Conservation (phyloP, 2,888 invertebrate genomes). For the Meloe dianella region DNA sequence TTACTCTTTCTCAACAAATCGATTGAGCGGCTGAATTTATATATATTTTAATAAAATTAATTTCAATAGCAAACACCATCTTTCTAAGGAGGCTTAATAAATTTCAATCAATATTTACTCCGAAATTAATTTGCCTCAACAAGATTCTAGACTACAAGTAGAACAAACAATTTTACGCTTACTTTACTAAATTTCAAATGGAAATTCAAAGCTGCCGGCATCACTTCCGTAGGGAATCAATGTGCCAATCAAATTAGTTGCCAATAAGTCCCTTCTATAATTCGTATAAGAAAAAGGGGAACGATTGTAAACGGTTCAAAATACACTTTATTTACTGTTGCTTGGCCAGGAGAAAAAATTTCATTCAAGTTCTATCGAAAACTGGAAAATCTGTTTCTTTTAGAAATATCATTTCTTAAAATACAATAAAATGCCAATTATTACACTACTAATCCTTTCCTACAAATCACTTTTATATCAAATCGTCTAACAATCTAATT, state of each 20-base stretch:
- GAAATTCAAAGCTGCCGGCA: slow-evolving; percentile 34
- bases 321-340: background rate
- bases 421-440: too few relatives aligned
- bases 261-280: slow-evolving; percentile 46
- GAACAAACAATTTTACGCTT: slow-evolving; percentile 41
- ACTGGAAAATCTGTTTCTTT: background rate
- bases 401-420: slow-evolving; percentile 40
- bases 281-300: background rate
- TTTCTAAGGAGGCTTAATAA: slow-evolving; percentile 21
- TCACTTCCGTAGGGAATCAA: slow-evolving; percentile 43
- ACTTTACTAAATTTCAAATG: slow-evolving; percentile 39
- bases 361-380: slow-evolving; percentile 15
- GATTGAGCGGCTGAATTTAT: background rate
- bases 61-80: slow-evolving; percentile 1
- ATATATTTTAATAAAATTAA: slow-evolving; percentile 8
- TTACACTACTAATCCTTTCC: too few relatives aligned
- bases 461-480: too few relatives aligned
- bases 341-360: background rate
- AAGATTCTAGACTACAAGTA: slow-evolving; percentile 27
- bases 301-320: background rate
- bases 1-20: background rate
- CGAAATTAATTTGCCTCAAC: slow-evolving; percentile 36
- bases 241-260: slow-evolving; percentile 50
- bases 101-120: slow-evolving; percentile 36
- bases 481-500: too few relatives aligned